Evolutionary conservation across 37 sponge, comb jelly and placozoan species (phyloP), one percentile per base, ranked within the genome.

Genomic region (Cliona cf. orientalis): DNA sequence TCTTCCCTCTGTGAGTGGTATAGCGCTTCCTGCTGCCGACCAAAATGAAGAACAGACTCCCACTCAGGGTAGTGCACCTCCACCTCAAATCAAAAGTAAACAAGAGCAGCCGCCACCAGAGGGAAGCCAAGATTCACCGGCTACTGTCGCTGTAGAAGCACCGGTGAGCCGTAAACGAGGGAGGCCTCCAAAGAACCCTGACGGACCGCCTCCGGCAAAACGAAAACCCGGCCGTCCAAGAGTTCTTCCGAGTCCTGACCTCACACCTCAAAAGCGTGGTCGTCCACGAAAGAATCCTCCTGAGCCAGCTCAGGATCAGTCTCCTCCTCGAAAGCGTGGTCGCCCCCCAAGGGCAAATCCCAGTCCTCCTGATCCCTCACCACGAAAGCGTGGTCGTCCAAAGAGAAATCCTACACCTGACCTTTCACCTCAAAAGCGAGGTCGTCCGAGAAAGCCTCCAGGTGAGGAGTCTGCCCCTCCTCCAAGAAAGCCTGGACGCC

Each of bases 401-500:
- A 62, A 62, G 26, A 62, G 23, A 28, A n/a, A 26, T 14, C 64
- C 64, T 26, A 7, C 28, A 6, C 64, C 29, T 14, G 28, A 26
- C 26, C 19, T 7, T 19, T n/a, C 23, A 7, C 55, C 55, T 49
- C 14, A 49, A 17, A 49, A 49, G 17, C 23, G 64, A 25, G 29
- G 64, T 26, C 29, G 64, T 21, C 22, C 32, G 68, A 23, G 35
- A 67, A 67, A 17, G 36, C 68, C 6, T 62, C 64, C 22, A 49
- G 17, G 17, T 17, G 55, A 49, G 11, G 55, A 33, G 38, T 3
- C 22, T 34, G 39, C 7, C n/a, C n/a, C n/a, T 29, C 21, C 21
- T 21, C 32, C 32, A 29, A 67, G 68, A 21, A 29, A n/a, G 11
- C 68, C 40, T 40, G 80, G 80, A 3, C 46, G 80, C 0, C 80